These are phyloP conservation scores for Athetis lepigone DNA, from an alignment of 2,888 invertebrate species.

Conservation along the genomic window DNA sequence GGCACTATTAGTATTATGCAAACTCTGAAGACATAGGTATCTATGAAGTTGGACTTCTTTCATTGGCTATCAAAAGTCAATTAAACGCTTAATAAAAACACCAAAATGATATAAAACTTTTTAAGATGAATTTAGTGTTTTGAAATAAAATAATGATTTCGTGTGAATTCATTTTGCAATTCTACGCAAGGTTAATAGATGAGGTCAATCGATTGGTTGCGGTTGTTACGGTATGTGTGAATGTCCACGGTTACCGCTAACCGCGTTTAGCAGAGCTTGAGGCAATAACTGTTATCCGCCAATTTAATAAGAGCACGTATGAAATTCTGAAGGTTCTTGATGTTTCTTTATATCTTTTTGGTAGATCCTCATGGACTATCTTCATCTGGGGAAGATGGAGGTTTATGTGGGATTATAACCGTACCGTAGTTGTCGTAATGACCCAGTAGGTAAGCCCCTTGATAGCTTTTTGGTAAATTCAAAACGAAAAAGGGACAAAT, in stretches of 20 bases:
- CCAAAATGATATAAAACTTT: slow-evolving; percentile 22
- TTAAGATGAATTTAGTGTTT: slow-evolving; percentile 57
- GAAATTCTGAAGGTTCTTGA: slow-evolving; percentile 2
- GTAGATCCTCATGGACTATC: too few species aligned
- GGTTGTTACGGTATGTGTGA: slow-evolving; percentile 52
- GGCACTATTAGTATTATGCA: too few species aligned
- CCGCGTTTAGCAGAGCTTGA: slow-evolving; percentile 44
- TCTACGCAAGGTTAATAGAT: slow-evolving; percentile 58
- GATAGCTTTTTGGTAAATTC: too few species aligned
- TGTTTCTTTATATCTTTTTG: too few species aligned
- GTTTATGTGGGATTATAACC: too few species aligned
- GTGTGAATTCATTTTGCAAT: slow-evolving; percentile 65
- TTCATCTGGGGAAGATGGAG: too few species aligned
- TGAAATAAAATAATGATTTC: slow-evolving; percentile 61
- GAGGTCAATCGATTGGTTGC: slow-evolving; percentile 63
- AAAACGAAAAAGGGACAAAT: too few species aligned
- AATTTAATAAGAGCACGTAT: slow-evolving; percentile 16
- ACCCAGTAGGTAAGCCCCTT: too few species aligned
- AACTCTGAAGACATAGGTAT: too few species aligned
- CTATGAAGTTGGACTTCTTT: too few species aligned
- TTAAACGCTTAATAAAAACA: background rate
- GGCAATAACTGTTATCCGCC: slow-evolving; percentile 43
- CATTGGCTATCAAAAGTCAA: too few species aligned
- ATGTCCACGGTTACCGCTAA: slow-evolving; percentile 45
- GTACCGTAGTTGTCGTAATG: too few species aligned